A percentile compares a stretch with the other conserved stretches of the same genome.
phyloP scores from a whole-genome alignment of 2,113 vertebrate species.

The Pseudorasbora parva region DNA sequence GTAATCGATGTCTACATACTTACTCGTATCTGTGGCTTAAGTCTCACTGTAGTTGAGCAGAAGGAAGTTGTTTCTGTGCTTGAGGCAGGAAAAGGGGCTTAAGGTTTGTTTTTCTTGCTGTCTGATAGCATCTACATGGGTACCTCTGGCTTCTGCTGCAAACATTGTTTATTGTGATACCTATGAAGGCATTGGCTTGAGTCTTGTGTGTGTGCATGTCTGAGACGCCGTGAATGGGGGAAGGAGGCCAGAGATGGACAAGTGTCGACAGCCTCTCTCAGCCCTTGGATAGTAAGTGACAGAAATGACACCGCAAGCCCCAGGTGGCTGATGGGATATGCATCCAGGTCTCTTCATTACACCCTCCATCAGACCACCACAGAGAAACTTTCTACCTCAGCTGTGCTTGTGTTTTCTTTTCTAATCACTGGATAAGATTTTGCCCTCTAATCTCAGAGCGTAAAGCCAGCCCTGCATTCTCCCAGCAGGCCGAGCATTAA shows the following conservation, averaged over 20 bases:
- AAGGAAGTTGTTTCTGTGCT: slow-evolving; percentile 85
- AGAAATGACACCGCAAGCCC: slow-evolving; percentile 77
- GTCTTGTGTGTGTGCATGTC: slow-evolving; percentile 64
- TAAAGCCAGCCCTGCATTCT: slow-evolving; percentile 21
- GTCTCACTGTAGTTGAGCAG: slow-evolving; percentile 69
- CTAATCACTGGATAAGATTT: slow-evolving; percentile 13
- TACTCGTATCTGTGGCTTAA: slow-evolving; percentile 67
- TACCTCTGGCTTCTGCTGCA: slow-evolving; percentile 67
- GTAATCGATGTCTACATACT: slow-evolving; percentile 62
- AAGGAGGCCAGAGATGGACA: slow-evolving; percentile 44
- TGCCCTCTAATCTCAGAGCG: not conserved
- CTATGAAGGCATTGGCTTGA: slow-evolving; percentile 61
- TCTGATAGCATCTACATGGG: slow-evolving; percentile 82
- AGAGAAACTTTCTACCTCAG: slow-evolving; percentile 24
- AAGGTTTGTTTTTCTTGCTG: slow-evolving; percentile 86
- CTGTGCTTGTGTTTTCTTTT: slow-evolving; percentile 62
- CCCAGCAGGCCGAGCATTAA: not conserved
- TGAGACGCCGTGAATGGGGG: slow-evolving; percentile 20
- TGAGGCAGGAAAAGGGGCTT: slow-evolving; percentile 87
- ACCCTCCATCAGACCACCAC: slow-evolving; percentile 54
- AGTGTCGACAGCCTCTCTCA: slow-evolving; percentile 82
- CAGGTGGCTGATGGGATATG: slow-evolving; percentile 74
- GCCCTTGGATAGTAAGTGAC: slow-evolving; percentile 82
- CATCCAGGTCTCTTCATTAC: slow-evolving; percentile 62
- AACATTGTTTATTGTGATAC: slow-evolving; percentile 75